Evolutionary conservation across 2,797 vertebrate species (phyloP).

Genomic region (Leucoraja ocellata): DNA sequence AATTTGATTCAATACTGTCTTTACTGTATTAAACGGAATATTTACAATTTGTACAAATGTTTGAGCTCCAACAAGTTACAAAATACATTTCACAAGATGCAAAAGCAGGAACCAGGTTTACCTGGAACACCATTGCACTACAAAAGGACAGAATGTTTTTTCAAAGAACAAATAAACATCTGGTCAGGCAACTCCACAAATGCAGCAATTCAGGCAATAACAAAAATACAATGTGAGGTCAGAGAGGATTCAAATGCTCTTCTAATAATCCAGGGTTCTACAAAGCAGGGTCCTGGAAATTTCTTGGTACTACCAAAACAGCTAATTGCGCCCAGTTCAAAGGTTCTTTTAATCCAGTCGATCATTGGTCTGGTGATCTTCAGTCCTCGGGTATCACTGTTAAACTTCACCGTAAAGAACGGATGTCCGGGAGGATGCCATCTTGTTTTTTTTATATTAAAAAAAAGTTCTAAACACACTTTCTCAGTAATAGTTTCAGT

Average conservation of each 20-base stretch:
- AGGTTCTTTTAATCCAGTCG: conserved; percentile 29
- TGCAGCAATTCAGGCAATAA: conserved; percentile 49
- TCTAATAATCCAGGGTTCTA: conserved; percentile 46
- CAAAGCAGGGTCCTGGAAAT: conserved; percentile 33
- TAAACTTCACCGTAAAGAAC: neutral
- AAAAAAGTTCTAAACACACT: neutral
- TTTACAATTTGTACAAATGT: conserved; percentile 93
- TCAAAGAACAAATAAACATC: conserved; percentile 43
- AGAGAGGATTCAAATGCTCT: conserved; percentile 47
- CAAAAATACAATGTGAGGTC: conserved; percentile 51
- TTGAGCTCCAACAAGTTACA: conserved; percentile 71
- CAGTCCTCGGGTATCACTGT: neutral
- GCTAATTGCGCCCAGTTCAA: conserved; percentile 15
- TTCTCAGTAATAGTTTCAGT: conserved; percentile 56
- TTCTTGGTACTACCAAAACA: conserved; percentile 36
- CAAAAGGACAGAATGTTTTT: conserved; percentile 53
- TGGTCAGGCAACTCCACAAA: conserved; percentile 55
- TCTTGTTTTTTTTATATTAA: conserved; percentile 44
- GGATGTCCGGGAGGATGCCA: neutral
- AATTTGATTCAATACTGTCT: conserved; percentile 70
- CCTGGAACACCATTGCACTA: conserved; percentile 58
- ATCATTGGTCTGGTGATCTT: conserved; percentile 25
- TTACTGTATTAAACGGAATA: conserved; percentile 87
- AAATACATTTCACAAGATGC: conserved; percentile 63
- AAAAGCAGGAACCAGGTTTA: conserved; percentile 61